Percentiles rank a stretch among this genome's conserved stretches.
Conservation (phyloP, 2,888 invertebrate species). For the Andrena chrysosceles region DNA sequence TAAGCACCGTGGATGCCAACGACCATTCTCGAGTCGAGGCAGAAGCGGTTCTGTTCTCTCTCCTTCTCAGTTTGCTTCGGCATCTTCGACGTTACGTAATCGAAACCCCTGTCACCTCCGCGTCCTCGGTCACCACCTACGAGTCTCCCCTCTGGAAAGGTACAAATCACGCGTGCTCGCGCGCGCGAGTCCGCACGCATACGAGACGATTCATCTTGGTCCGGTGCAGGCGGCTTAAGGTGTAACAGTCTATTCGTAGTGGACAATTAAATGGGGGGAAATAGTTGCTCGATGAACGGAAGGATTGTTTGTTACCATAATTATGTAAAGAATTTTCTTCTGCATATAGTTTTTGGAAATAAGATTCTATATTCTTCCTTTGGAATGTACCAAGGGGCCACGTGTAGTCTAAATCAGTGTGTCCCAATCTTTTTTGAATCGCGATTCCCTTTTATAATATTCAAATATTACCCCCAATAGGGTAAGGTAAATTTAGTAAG, state of each 20-base stretch:
- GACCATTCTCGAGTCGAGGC: constrained; percentile 53
- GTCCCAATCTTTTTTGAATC: too few species aligned
- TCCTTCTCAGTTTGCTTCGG: constrained; percentile 37
- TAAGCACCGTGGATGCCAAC: constrained; percentile 55
- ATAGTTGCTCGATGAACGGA: background rate
- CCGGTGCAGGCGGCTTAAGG: constrained; percentile 6
- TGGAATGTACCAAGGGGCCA: too few species aligned
- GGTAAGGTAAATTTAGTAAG: too few species aligned
- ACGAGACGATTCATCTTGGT: constrained; percentile 15
- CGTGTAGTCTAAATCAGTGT: too few species aligned
- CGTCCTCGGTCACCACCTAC: constrained; percentile 53
- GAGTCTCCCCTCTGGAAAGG: constrained; percentile 49
- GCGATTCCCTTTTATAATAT: too few species aligned
- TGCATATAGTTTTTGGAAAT: too few species aligned
- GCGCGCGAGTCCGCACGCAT: background rate
- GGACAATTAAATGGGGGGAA: background rate
- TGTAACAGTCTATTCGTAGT: background rate
- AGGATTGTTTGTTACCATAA: background rate
- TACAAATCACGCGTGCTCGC: constrained; percentile 32
- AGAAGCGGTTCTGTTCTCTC: constrained; percentile 24
- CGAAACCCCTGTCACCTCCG: constrained; percentile 33
- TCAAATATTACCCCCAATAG: too few species aligned
- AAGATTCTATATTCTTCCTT: too few species aligned
- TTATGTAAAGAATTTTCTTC: too few species aligned
- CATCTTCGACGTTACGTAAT: constrained; percentile 62